Evolutionary conservation across 2,113 vertebrate species (phyloP).

Genomic region (Alouatta palliata): DNA sequence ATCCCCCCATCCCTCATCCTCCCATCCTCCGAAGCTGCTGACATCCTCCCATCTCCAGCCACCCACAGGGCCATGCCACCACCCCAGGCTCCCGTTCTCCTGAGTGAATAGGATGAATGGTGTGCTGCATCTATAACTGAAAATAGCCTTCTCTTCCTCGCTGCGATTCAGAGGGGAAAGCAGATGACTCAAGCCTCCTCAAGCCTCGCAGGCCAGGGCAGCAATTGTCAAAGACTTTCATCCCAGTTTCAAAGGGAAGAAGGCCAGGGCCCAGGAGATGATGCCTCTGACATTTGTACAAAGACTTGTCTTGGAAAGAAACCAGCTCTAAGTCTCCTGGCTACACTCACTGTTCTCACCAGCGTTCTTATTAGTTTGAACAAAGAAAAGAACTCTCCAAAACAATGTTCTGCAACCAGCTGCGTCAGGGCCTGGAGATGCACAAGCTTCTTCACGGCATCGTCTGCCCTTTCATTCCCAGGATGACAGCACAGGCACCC

Average conservation of each 20-base stretch:
- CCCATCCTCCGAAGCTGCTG: background rate
- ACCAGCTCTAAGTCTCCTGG: background rate
- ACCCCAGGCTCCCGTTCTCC: too few relatives aligned
- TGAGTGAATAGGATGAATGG: rapidly evolving
- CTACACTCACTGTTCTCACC: rapidly evolving
- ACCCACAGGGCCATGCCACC: rapidly evolving
- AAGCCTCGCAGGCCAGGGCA: background rate
- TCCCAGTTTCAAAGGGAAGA: background rate
- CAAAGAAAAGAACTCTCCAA: background rate
- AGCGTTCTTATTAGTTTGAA: rapidly evolving
- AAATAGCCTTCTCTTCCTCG: background rate
- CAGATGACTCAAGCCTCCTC: background rate
- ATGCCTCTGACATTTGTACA: background rate
- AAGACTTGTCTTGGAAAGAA: background rate
- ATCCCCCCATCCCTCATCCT: too few relatives aligned
- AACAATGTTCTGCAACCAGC: background rate
- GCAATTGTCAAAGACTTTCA: background rate
- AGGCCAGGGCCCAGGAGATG: rapidly evolving
- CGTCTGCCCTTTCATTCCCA: background rate
- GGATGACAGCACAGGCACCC: rapidly evolving
- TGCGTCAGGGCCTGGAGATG: rapidly evolving
- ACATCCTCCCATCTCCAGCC: rapidly evolving
- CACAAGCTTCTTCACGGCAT: rapidly evolving
- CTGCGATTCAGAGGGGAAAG: rapidly evolving
- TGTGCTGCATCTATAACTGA: rapidly evolving